Percentiles rank a stretch among this genome's conserved stretches.
These are phyloP conservation scores for Epinotia ramella DNA, from an alignment of 2,888 invertebrate genomes.

Conservation along the genomic window DNA sequence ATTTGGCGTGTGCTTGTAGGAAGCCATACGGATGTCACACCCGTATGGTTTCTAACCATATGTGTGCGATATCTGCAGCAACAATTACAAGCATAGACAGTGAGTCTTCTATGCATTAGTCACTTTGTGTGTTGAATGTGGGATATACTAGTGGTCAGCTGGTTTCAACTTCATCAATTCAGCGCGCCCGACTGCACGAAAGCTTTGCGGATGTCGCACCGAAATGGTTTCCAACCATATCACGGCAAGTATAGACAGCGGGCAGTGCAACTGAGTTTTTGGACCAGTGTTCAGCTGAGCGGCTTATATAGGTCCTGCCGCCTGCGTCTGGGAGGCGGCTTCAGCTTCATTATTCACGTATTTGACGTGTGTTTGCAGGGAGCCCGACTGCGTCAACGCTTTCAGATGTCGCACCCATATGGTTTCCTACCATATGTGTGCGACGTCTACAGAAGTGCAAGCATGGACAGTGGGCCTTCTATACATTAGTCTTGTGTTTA, in stretches of 20 bases:
- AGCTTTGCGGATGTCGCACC: background rate
- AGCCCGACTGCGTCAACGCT: background rate
- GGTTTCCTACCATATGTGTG: background rate
- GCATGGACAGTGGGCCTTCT: background rate
- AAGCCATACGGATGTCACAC: conserved; percentile 54
- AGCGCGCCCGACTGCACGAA: background rate
- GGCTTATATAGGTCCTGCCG: conserved; percentile 54
- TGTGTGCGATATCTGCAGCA: conserved; percentile 55
- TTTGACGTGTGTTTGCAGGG: background rate
- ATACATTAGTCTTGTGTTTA: background rate
- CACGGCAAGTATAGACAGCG: no score
- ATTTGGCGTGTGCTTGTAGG: conserved; percentile 43
- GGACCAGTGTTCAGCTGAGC: background rate
- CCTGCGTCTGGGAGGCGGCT: conserved; percentile 39
- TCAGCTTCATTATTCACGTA: conserved; percentile 30
- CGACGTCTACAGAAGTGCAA: no score
- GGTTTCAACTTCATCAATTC: background rate
- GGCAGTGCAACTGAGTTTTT: background rate
- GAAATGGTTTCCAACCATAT: background rate
- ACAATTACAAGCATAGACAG: background rate
- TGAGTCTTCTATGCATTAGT: background rate
- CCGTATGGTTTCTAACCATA: conserved; percentile 66
- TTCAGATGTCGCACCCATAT: background rate
- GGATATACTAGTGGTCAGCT: background rate
- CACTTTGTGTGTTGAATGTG: background rate